Evolutionary conservation across 2,797 vertebrate species (phyloP), one percentile per base, ranked within the genome.

Genomic region (Poecilia velifera): DNA sequence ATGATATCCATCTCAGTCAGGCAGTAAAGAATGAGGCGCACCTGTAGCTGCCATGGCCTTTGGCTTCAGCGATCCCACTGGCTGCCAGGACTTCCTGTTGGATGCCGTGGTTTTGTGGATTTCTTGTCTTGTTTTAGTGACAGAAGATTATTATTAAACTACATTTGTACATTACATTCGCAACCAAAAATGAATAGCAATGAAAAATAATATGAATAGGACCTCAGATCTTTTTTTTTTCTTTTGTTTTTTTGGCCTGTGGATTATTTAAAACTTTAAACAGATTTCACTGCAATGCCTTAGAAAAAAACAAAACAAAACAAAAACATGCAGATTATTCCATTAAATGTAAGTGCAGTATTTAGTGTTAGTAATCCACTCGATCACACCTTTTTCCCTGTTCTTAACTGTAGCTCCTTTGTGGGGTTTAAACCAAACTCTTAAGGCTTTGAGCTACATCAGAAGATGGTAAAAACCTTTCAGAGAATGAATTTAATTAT

Each of bases 1-100:
- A 95, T 88, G 86, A 94, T 90, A 96, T 96, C 94, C 93, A 95
- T 96, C 95, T 96, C 93, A 89, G 94, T 96, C 96, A 94, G 91
- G 76, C 73, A 25, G 86, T 93, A 94, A 94, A 90, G 90, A 91
- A 95, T 91, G 94, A 93, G 91, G 68, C 79, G 83, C 89, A 96
- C 94, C 95, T 95, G 94, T 95, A 91, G 95, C 90, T 92, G 90
- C 87, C 20, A 25, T 93, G 94, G 92, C 94, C 94, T 95, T 95
- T 95, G 91, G 93, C 93, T 93, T 76, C 75, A 41, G 47, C 74
- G 86, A 87, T 84, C 74, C 86, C 73, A 88, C 81, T 91, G 88
- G 91, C 76, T 90, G 85, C 75, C 31, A 3, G 55, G n/a, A 86
- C 88, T 93, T 92, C 91, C 90, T 91, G 87, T 73, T 89, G 25